Conservation (phyloP, 2,888 invertebrate species). For the Phyllotreta cruciferae region DNA sequence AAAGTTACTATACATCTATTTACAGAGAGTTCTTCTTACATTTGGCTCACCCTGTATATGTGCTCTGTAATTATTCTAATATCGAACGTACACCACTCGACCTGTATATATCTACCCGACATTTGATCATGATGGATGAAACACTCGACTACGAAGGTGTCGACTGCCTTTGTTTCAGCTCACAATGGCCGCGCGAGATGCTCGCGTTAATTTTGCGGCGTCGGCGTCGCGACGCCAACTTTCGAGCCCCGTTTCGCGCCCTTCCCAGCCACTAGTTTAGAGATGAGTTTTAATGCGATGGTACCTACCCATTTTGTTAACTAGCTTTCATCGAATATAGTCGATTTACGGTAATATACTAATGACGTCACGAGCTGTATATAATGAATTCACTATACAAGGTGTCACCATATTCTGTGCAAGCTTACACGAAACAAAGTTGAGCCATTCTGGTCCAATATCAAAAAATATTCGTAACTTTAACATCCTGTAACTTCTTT, state of each 20-base stretch:
- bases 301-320: too few species aligned
- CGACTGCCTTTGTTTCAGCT: conserved; percentile 14
- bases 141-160: conserved; percentile 23
- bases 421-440: too few species aligned
- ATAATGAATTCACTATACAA: too few species aligned
- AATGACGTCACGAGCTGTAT: too few species aligned
- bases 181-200: conserved; percentile 4
- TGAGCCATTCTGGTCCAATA: too few species aligned
- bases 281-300: background rate
- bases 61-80: background rate
- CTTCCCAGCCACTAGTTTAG: background rate
- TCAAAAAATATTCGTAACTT: too few species aligned
- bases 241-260: background rate
- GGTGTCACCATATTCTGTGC: too few species aligned
- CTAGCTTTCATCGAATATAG: too few species aligned
- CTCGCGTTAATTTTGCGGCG: conserved; percentile 3
- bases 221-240: background rate
- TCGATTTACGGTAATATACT: too few species aligned
- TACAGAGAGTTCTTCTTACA: background rate
- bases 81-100: background rate
- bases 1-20: background rate
- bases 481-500: too few species aligned
- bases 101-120: conserved; percentile 1
- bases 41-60: background rate
- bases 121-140: conserved; percentile 25